phyloP scores from a whole-genome alignment of 2,113 vertebrate genomes.

The Carettochelys insculpta region DNA sequence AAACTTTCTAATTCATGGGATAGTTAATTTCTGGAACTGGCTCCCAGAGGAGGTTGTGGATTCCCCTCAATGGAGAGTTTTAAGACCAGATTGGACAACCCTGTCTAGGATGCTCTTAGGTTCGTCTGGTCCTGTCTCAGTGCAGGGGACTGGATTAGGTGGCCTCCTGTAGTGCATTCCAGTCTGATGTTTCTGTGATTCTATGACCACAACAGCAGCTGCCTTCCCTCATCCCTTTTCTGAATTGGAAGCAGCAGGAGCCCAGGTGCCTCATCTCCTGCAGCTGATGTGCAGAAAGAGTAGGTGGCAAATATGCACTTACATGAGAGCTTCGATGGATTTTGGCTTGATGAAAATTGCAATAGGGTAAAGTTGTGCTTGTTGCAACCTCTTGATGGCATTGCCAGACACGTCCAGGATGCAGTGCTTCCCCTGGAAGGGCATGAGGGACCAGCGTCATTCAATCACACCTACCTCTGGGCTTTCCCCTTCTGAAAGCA shows the following conservation, averaged over 20 bases:
- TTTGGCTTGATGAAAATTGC: conserved; percentile 99
- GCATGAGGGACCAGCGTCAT: background rate
- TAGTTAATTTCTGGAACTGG: background rate
- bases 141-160: background rate
- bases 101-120: background rate
- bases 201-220: background rate
- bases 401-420: conserved; percentile 99
- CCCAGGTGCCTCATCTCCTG: rapidly evolving
- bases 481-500: background rate
- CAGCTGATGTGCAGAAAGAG: background rate
- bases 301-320: conserved; percentile 62
- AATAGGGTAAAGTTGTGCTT: conserved; percentile 97
- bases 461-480: background rate
- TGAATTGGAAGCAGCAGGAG: background rate
- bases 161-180: background rate
- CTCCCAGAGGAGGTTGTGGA: background rate
- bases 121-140: background rate
- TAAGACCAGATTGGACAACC: background rate
- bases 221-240: background rate
- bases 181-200: background rate
- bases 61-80: background rate
- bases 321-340: conserved; percentile 98
- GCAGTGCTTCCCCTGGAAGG: conserved; percentile 94
- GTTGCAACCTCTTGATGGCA: conserved; percentile 98
- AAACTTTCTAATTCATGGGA: background rate